Base-by-base conservation (phyloP, 2,888 invertebrate species). In the Andrena camellia region DNA sequence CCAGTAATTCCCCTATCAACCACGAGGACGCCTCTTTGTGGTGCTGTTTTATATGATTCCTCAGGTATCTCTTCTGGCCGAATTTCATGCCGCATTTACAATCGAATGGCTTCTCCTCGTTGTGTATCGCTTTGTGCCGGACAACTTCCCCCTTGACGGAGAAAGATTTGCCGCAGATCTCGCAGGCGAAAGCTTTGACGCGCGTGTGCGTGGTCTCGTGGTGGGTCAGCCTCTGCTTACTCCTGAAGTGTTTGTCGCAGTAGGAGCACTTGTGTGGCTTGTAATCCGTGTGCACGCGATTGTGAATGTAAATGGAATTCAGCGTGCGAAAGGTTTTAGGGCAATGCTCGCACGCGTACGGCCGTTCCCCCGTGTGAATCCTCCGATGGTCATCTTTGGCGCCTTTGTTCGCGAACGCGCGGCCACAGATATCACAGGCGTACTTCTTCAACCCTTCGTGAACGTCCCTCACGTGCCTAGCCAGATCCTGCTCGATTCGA, bases 251-350 rank as follows among this genome's bases (percentile, higher is more conserved):
- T 10, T 91, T 88, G 5, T 90, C 90, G 83, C 95, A 95, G 54
- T 94, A 90, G 73, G 92, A 87, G 90, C 96, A 96, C 29, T 90
- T 77, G 84, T 94, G 94, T 26, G 92, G 92, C 76, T 93, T 92
- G 10, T 92, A 91, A 26, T 92, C 90, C 0, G 89, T 92, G 91
- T 95, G 95, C 52, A 92, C 91, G 60, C 92, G 90, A 75, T 92
- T 91, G 90, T 96, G 96, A 91, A 95, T 94, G 64, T 95, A 94
- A 77, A 95, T 89, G 8, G 95, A 95, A 1, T 95, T 95, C 62
- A 94, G 89, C 0, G 96, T 95, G 67, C 95, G 95, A 83, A 95
- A 95, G 4, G 94, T 93, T 78, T 94, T 94, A 1, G 92, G 91
- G 86, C 96, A 96, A 8, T 91, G 90, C 20, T 93, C 93, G 87